Base-by-base conservation (phyloP, 2,113 vertebrate species). In the Neotragus moschatus region DNA sequence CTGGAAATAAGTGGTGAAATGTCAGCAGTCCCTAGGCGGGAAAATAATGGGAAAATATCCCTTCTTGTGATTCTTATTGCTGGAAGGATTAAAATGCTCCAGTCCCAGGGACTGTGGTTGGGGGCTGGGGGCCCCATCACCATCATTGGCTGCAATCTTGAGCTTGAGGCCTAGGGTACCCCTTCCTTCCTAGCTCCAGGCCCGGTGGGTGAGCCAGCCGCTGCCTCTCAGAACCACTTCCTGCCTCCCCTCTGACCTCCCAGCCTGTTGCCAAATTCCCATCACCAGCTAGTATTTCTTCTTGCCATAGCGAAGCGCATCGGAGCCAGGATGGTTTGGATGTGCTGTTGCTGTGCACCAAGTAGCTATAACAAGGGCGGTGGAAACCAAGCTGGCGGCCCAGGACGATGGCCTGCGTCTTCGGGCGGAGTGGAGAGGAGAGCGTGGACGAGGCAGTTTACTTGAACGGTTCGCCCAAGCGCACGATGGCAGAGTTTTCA, bases 1-100 rank as follows among this genome's bases (percentile, higher is more conserved):
- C 5, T 97, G 98, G 96, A 98, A 89, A 51, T 55, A 86, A 98
- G 91, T 23, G 93, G 66, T 63, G 84, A 92, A 96, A 95, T 94
- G 97, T 79, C 98, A 97, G 39, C 47, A 36, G 93, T 28, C 60
- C 63, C 97, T 47, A 58, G 88, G 23, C 77, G 17, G 75, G 89
- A 81, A 88, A 97, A 26, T 66, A 47, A 88, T n/a, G 75, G 60
- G 36, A 53, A 79, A 33, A 1, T 2, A 3, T 87, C 21, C 33
- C 94, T 39, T 2, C 51, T 0, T 0, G 10, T 26, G 14, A 85
- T 73, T 91, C 88, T 95, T 97, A 96, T 88, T 60, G 66, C 53
- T 56, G 1, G 21, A 89, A 63, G 96, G 97, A 92, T 93, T 85
- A 55, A 96, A 97, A 95, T 30, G 45, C 53, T 84, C n/a, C 43